These are phyloP conservation scores for Amphibalanus amphitrite DNA, from an alignment of 1,140 invertebrate species.

Conservation along the genomic window DNA sequence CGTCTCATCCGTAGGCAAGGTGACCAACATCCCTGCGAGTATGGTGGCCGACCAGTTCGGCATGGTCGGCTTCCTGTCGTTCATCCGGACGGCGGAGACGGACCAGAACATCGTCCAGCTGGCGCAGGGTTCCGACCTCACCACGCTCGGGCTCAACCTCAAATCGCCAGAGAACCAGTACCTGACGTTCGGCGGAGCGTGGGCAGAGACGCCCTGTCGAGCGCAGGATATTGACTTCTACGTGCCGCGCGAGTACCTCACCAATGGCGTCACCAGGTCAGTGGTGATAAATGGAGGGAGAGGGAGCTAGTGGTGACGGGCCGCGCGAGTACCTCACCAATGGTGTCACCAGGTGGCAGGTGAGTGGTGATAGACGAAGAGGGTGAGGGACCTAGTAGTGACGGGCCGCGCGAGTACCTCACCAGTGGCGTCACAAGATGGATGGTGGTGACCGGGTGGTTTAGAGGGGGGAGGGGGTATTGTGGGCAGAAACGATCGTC, in stretches of 20 bases:
- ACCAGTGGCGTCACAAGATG: constrained; percentile 52
- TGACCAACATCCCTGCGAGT: constrained; percentile 91
- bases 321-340: constrained; percentile 98
- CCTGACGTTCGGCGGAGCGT: constrained; percentile 93
- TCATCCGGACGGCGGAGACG: constrained; percentile 90
- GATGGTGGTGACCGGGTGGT: no score
- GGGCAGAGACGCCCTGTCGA: constrained; percentile 90
- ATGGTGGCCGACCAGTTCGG: constrained; percentile 99
- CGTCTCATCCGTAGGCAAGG: constrained; percentile 41
- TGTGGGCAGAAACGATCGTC: no score
- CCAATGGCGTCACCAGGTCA: constrained; percentile 47
- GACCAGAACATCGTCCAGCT: constrained; percentile 88
- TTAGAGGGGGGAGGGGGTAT: no score
- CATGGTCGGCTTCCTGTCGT: constrained; percentile 91
- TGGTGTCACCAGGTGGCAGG: constrained; percentile 33
- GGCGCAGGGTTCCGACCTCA: constrained; percentile 91
- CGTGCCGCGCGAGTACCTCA: constrained; percentile 96
- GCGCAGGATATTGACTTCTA: constrained; percentile 98
- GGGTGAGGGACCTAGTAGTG: no score
- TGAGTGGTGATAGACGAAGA: no score
- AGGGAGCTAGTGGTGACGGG: constrained; percentile 6
- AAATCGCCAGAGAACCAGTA: constrained; percentile 93
- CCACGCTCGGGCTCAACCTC: constrained; percentile 89
- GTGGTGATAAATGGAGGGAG: not conserved
- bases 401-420: constrained; percentile 94